phyloP scores from a whole-genome alignment of 2,888 invertebrate genomes.

The Ichneumon xanthorius region DNA sequence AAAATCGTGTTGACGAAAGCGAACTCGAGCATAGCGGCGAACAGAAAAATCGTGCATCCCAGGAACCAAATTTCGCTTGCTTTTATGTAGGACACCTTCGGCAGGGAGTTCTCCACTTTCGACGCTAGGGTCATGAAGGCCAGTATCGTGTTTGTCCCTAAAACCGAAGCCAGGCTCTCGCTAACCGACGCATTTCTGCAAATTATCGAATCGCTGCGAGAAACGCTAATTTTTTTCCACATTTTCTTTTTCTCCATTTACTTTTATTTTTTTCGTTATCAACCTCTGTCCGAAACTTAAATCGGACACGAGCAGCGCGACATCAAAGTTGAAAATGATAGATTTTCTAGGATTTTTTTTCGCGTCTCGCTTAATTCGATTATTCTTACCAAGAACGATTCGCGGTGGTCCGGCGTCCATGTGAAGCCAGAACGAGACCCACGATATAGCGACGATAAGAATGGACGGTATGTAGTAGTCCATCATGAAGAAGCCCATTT shows the following conservation, averaged over 20 bases:
- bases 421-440: constrained; percentile 96
- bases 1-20: constrained; percentile 96
- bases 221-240: constrained; percentile 48
- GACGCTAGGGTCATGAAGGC: constrained; percentile 95
- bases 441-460: constrained; percentile 93
- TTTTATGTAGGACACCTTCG: constrained; percentile 96
- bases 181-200: constrained; percentile 59
- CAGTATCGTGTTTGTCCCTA: constrained; percentile 94
- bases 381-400: constrained; percentile 89
- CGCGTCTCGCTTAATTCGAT: constrained; percentile 18
- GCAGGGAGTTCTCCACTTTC: constrained; percentile 93
- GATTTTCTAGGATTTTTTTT: background rate
- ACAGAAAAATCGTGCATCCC: constrained; percentile 93
- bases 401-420: constrained; percentile 94
- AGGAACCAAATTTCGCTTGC: constrained; percentile 96
- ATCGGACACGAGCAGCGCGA: background rate
- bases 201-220: constrained; percentile 60
- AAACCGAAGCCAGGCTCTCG: constrained; percentile 73
- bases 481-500: constrained; percentile 95
- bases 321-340: background rate
- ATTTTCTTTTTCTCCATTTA: background rate
- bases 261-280: background rate
- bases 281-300: background rate
- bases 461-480: constrained; percentile 95
- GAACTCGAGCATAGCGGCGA: constrained; percentile 94